A percentile compares a stretch with the other conserved stretches of the same genome.
phyloP scores from a whole-genome alignment of 2,888 invertebrate genomes.

The Cynaeus angustus region DNA sequence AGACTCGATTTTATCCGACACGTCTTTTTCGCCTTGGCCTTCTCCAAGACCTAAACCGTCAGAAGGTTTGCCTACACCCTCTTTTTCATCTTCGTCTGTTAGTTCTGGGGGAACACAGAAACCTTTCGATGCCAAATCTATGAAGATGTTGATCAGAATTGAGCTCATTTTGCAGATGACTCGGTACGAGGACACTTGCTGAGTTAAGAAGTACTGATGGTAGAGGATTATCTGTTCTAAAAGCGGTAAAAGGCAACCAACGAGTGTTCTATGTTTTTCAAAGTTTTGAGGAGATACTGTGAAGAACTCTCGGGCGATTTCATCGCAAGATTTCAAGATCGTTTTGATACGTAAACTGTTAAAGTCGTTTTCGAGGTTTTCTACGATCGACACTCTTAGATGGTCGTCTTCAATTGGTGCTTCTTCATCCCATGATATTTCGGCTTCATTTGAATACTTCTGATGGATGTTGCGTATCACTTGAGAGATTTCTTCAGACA shows the following conservation, averaged over 20 bases:
- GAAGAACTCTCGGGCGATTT: slow-evolving; percentile 70
- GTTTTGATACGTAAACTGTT: slow-evolving; percentile 74
- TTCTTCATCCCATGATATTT: slow-evolving; percentile 59
- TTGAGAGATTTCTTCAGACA: slow-evolving; percentile 70
- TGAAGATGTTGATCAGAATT: slow-evolving; percentile 87
- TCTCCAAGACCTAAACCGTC: slow-evolving; percentile 94
- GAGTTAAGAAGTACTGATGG: slow-evolving; percentile 85
- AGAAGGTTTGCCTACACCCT: slow-evolving; percentile 70
- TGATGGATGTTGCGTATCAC: slow-evolving; percentile 77
- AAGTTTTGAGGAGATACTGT: slow-evolving; percentile 65
- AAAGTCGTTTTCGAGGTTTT: slow-evolving; percentile 78
- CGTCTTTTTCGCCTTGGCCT: slow-evolving; percentile 94
- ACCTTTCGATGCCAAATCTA: slow-evolving; percentile 85
- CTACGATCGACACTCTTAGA: slow-evolving; percentile 79
- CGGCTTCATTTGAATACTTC: slow-evolving; percentile 61
- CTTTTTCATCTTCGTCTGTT: slow-evolving; percentile 79
- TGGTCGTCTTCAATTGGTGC: slow-evolving; percentile 77
- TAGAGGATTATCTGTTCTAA: slow-evolving; percentile 85
- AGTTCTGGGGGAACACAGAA: slow-evolving; percentile 94
- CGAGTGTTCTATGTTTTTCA: slow-evolving; percentile 57
- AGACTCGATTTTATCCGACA: slow-evolving; percentile 91
- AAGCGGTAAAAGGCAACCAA: slow-evolving; percentile 75
- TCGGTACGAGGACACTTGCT: slow-evolving; percentile 85
- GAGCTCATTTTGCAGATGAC: slow-evolving; percentile 88
- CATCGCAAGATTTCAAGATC: slow-evolving; percentile 64